Evolutionary conservation across 2,797 vertebrate species (phyloP), one percentile per base, ranked within the genome.

Genomic region (Aeoliscus strigatus): DNA sequence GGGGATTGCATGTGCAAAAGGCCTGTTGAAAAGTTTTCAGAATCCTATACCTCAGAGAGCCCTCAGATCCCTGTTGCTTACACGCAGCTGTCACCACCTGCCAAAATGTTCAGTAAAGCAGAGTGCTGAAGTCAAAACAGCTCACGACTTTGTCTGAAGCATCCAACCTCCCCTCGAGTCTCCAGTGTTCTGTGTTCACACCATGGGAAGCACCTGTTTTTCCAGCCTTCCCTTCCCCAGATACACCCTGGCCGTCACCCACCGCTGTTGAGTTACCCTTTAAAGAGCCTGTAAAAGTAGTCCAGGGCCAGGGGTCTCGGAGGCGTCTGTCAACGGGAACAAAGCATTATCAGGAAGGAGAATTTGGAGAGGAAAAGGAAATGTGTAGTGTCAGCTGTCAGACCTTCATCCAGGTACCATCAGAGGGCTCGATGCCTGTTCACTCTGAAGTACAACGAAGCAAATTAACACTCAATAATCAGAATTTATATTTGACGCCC

Each of bases 71-170:
- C 28, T 41, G 66, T 62, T 84, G 73, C 73, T 78, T 60, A 77
- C 58, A 61, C 51, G 48, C 56, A 41, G 35, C 79, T 86, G 80
- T 85, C 79, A 69, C 48, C 75, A 75, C 82, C 68, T 81, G 79
- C 56, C 66, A 71, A 62, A 82, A 63, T 40, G 41, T 41, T 38
- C 66, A 59, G 57, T 67, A 74, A 54, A 71, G 59, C 64, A 35
- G 62, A 77, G 70, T 24, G 51, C 49, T 30, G 64, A 73, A 85
- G 79, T 83, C 84, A 86, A 88, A 88, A 87, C 84, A 88, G 62
- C 62, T 39, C 29, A 12, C 76, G 83, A 77, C 69, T 82, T 80
- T 38, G 75, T 79, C 77, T 85, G 71, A 60, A 66, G 50, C 62
- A 26, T 66, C 70, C 69, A 73, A 73, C 79, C 77, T 40, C 61